Percentiles rank a stretch among this genome's conserved stretches.
Conservation (phyloP, 2,113 vertebrate species). For the Pycnonotus jocosus region DNA sequence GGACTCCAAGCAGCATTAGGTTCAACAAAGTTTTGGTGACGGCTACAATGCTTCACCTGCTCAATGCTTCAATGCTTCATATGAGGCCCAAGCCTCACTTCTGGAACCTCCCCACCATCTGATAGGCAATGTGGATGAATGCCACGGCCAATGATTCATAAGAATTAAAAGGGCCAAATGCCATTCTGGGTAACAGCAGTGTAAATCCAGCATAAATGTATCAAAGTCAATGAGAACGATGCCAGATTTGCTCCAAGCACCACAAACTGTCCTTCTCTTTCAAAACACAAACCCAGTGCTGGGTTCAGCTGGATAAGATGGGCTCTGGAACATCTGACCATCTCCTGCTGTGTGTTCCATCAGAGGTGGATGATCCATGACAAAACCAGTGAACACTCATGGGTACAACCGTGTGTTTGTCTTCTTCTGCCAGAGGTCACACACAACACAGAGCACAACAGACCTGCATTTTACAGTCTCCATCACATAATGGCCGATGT, state of each 20-base stretch:
- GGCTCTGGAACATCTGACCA: not conserved
- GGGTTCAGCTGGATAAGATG: not conserved
- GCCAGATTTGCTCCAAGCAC: not conserved
- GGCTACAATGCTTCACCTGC: not conserved
- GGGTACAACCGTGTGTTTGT: fast-evolving
- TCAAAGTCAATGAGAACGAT: not conserved
- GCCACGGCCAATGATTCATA: not conserved
- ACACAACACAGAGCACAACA: not conserved
- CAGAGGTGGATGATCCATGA: not conserved
- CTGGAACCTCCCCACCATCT: not conserved
- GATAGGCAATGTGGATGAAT: not conserved
- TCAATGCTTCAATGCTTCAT: too few relatives aligned
- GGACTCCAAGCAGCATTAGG: not conserved
- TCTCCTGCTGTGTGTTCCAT: not conserved
- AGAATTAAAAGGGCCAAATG: not conserved
- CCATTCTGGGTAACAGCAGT: not conserved
- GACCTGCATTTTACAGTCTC: not conserved
- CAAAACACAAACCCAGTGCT: not conserved
- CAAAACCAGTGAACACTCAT: not conserved
- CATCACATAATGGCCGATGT: not conserved
- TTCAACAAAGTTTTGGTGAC: not conserved
- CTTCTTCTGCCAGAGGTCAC: not conserved
- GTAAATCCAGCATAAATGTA: not conserved
- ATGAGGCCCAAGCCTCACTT: not conserved
- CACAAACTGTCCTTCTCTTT: not conserved